A percentile compares a stretch with the other conserved stretches of the same genome.
These are phyloP conservation scores for Apistogramma diplotaenia DNA, from an alignment of 2,113 vertebrate species.

Conservation along the genomic window DNA sequence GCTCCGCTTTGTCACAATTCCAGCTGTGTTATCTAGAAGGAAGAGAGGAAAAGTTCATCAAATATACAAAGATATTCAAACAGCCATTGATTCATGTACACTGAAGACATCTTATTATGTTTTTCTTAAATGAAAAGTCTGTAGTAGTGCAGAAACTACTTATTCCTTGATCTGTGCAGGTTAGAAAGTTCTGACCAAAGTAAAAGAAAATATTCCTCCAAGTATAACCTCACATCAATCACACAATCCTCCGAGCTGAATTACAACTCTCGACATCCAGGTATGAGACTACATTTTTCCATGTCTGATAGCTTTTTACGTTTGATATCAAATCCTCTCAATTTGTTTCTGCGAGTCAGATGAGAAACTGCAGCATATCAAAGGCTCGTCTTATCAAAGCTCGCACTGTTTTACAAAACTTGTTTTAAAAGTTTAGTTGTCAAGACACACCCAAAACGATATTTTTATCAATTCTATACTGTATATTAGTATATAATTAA, in stretches of 20 bases:
- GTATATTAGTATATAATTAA: no score
- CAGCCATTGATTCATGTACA: not conserved
- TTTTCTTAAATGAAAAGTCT: not conserved
- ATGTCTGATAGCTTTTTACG: slow-evolving; percentile 12
- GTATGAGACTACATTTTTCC: not conserved
- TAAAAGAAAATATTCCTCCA: not conserved
- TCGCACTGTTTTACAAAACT: not conserved
- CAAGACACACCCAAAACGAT: not conserved
- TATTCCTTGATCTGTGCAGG: not conserved
- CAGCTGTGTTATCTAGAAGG: slow-evolving; percentile 90
- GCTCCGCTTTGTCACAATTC: slow-evolving; percentile 85
- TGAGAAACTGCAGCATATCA: slow-evolving; percentile 28
- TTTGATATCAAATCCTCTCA: slow-evolving; percentile 30
- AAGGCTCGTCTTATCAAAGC: slow-evolving; percentile 39
- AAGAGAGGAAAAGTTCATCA: not conserved
- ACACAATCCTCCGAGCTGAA: not conserved
- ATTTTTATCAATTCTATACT: no score
- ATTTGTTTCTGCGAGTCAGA: not conserved
- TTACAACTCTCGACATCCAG: slow-evolving; percentile 1
- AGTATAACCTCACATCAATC: slow-evolving; percentile 19
- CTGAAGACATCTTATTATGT: no score
- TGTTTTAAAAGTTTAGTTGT: not conserved
- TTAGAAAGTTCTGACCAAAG: slow-evolving; percentile 11
- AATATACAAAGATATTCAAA: not conserved
- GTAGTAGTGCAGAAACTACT: not conserved